A percentile compares a stretch with the other conserved stretches of the same genome.
These are phyloP conservation scores for Podocnemis expansa DNA, from an alignment of 2,113 vertebrate species.

Conservation along the genomic window DNA sequence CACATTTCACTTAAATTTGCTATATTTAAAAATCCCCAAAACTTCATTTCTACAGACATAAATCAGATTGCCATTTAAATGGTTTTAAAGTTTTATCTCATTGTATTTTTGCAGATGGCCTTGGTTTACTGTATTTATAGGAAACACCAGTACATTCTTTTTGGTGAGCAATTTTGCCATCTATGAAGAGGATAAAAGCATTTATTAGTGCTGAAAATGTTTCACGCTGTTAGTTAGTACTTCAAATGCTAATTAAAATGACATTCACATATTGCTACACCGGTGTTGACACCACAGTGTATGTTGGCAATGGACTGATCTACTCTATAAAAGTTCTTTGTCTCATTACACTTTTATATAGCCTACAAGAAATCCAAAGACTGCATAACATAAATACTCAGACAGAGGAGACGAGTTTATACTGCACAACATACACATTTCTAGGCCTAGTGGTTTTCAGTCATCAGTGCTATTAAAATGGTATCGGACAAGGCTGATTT, in stretches of 20 bases:
- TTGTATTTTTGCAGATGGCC: background rate
- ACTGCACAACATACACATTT: background rate
- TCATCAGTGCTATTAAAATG: background rate
- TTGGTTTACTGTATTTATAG: background rate
- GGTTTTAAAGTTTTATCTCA: background rate
- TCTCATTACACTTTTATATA: background rate
- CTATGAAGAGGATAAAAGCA: background rate
- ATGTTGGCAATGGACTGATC: background rate
- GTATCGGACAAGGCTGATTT: background rate
- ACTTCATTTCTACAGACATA: background rate
- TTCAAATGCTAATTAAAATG: background rate
- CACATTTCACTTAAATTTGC: background rate
- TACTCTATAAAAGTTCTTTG: rapidly evolving
- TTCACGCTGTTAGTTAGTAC: background rate
- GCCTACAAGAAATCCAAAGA: background rate
- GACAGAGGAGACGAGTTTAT: background rate
- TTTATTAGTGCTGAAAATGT: background rate
- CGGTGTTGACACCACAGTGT: rapidly evolving
- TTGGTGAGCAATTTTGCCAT: background rate
- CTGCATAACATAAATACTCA: background rate
- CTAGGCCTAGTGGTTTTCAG: slow-evolving; percentile 1
- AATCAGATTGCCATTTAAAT: slow-evolving; percentile 23
- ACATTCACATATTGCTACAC: background rate
- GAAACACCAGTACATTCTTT: background rate
- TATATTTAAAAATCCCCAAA: background rate